A percentile compares a stretch with the other conserved stretches of the same genome.
phyloP scores from a whole-genome alignment of 2,113 vertebrate species.

The Trogon melanurus region DNA sequence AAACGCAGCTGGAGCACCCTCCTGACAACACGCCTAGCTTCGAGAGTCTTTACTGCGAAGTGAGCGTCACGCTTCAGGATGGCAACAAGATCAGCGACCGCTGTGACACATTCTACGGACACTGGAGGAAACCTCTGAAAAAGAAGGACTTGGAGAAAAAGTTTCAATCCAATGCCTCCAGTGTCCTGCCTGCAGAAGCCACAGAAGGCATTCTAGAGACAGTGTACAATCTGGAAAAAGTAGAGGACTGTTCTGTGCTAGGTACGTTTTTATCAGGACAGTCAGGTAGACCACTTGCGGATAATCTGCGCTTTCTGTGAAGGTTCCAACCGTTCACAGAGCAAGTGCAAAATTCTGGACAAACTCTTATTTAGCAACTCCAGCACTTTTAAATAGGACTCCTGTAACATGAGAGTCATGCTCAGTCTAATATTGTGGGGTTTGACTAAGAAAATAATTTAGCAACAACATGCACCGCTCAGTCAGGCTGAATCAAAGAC shows the following conservation, averaged over 20 bases:
- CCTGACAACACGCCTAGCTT: conserved; percentile 87
- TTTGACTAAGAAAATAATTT: neutral
- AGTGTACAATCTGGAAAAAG: conserved; percentile 79
- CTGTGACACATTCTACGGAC: conserved; percentile 89
- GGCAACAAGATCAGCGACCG: conserved; percentile 47
- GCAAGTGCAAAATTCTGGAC: neutral
- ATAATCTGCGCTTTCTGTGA: neutral
- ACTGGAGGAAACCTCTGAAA: conserved; percentile 91
- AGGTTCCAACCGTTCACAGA: neutral
- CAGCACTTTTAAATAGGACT: neutral
- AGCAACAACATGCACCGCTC: neutral
- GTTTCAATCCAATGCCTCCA: conserved; percentile 81
- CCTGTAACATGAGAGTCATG: neutral
- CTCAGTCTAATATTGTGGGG: neutral
- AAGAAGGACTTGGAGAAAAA: conserved; percentile 84
- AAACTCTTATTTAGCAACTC: neutral
- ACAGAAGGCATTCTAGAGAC: conserved; percentile 78
- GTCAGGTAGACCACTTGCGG: neutral
- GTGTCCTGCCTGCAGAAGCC: conserved; percentile 68
- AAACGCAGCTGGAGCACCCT: conserved; percentile 81
- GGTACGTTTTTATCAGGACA: conserved; percentile 75
- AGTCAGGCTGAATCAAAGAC: neutral
- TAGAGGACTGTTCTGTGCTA: conserved; percentile 78
- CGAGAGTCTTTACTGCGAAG: conserved; percentile 86
- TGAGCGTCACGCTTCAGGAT: conserved; percentile 65